These are phyloP conservation scores for Nomia melanderi DNA, from an alignment of 1,140 invertebrate genomes.

Conservation along the genomic window DNA sequence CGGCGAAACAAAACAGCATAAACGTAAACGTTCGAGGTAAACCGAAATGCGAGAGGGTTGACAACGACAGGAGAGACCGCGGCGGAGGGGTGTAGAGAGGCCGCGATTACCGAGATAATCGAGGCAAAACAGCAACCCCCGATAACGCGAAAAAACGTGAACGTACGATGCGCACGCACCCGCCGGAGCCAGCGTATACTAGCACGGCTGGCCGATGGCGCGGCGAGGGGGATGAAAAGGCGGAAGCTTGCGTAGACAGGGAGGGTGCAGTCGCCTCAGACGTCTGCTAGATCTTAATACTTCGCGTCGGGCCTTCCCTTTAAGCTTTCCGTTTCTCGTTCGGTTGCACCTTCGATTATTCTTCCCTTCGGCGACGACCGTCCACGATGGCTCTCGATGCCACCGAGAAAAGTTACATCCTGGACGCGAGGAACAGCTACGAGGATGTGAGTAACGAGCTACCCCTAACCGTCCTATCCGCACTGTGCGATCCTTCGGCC, in stretches of 20 bases:
- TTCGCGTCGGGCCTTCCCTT: constrained; percentile 49
- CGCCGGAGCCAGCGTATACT: constrained; percentile 2
- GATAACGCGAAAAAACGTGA: constrained; percentile 28
- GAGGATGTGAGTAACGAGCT: constrained; percentile 72
- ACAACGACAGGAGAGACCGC: too few relatives aligned
- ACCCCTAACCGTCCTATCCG: too few relatives aligned
- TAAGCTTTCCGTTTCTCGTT: constrained; percentile 53
- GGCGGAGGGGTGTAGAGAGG: too few relatives aligned
- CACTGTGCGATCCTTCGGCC: not conserved
- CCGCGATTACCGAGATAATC: not conserved
- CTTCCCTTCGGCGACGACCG: constrained; percentile 17
- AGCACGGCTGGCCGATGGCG: not conserved
- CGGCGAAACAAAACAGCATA: too few relatives aligned
- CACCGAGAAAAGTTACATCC: constrained; percentile 79
- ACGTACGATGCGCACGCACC: constrained; percentile 38
- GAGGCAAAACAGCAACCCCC: not conserved
- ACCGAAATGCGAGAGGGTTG: too few relatives aligned
- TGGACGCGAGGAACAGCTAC: constrained; percentile 75
- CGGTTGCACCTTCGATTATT: constrained; percentile 34
- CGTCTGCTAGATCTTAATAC: constrained; percentile 44
- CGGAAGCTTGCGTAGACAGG: constrained; percentile 32
- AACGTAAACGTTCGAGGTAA: too few relatives aligned
- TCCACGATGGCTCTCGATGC: constrained; percentile 58
- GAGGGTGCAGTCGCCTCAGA: constrained; percentile 55
- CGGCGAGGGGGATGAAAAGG: constrained; percentile 7